Conservation (phyloP, 2,888 invertebrate species). For the Diachrysia chrysitis region DNA sequence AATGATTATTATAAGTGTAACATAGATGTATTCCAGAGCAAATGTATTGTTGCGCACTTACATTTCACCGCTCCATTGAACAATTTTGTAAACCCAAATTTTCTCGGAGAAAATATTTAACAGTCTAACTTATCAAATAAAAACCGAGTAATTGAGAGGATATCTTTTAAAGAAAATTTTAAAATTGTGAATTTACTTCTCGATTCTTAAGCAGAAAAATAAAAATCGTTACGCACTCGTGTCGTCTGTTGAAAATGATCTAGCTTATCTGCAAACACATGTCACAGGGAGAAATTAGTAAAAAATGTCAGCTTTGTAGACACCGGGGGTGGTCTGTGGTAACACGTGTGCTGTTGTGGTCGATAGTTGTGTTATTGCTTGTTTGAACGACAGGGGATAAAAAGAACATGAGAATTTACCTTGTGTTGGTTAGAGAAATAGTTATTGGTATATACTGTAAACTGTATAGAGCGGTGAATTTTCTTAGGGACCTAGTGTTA, state of each 20-base stretch:
- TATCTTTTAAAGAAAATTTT: no score
- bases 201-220: not conserved
- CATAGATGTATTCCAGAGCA: not conserved
- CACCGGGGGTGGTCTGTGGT: conserved; percentile 74
- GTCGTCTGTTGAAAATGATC: conserved; percentile 60
- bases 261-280: conserved; percentile 82
- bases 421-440: not conserved
- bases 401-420: conserved; percentile 25
- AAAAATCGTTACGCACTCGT: conserved; percentile 64
- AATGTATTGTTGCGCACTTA: not conserved
- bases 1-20: conserved; percentile 1
- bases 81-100: not conserved
- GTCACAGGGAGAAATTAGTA: conserved; percentile 76
- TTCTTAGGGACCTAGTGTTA: no score
- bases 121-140: no score
- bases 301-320: conserved; percentile 66
- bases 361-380: conserved; percentile 49
- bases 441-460: no score
- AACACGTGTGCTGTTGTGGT: conserved; percentile 51
- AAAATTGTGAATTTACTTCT: no score
- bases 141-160: no score
- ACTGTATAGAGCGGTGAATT: not conserved
- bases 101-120: not conserved
- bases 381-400: conserved; percentile 40
- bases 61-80: not conserved